These are phyloP conservation scores for Drosophila longiperda DNA, from an alignment of 2,888 invertebrate genomes.

Conservation along the genomic window DNA sequence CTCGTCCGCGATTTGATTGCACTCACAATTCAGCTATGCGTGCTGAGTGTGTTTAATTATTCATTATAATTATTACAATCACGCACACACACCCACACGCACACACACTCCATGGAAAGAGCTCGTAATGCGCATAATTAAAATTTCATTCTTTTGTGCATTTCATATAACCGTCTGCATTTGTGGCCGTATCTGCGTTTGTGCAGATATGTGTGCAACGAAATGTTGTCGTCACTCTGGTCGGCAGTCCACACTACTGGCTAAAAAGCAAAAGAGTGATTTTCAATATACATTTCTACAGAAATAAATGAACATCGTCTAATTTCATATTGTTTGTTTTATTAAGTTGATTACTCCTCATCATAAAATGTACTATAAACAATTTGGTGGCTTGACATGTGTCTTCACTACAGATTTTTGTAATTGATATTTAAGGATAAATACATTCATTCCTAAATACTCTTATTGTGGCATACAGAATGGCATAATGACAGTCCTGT, in stretches of 20 bases:
- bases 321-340: not conserved
- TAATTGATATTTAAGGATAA: not conserved
- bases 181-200: constrained; percentile 11
- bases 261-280: not conserved
- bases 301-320: not conserved
- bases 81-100: not conserved
- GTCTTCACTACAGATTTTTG: not conserved
- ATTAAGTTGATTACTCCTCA: not conserved
- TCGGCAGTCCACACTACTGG: not conserved
- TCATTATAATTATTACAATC: constrained; percentile 31
- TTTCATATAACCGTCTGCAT: not conserved
- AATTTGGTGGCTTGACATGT: not conserved
- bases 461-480: not conserved
- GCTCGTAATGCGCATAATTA: not conserved
- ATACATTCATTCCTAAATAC: not conserved
- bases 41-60: constrained; percentile 36
- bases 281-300: not conserved
- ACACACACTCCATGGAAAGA: not conserved
- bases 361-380: not conserved
- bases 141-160: constrained; percentile 10
- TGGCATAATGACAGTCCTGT: not conserved
- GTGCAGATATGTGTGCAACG: not conserved
- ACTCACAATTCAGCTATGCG: constrained; percentile 18
- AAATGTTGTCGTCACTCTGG: not conserved
- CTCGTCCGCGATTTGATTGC: constrained; percentile 17